Conservation (phyloP, 2,113 vertebrate genomes). For the Seriola aureovittata region DNA sequence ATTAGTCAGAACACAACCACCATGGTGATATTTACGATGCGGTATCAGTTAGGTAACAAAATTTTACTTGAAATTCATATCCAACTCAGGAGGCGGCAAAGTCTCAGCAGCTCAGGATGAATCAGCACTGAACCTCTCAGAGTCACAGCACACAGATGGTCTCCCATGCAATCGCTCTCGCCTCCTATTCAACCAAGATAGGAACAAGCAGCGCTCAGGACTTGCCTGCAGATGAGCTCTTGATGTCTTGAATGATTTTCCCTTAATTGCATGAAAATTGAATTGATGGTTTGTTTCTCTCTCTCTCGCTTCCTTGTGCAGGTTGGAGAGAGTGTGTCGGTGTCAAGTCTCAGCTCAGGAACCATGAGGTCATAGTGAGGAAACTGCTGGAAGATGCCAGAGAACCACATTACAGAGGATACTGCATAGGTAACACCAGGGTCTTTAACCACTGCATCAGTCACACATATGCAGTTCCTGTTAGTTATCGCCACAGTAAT, state of each 20-base stretch:
- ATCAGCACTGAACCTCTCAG: constrained; percentile 24
- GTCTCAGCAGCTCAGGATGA: constrained; percentile 21
- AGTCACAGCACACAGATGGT: constrained; percentile 11
- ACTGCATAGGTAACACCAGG: constrained; percentile 75
- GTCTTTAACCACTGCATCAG: background rate
- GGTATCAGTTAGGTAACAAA: background rate
- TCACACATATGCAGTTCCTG: background rate
- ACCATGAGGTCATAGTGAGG: constrained; percentile 71
- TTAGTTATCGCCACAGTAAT: background rate
- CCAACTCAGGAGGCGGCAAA: background rate
- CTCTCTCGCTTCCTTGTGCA: constrained; percentile 44
- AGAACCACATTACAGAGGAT: constrained; percentile 78
- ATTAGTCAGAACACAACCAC: background rate
- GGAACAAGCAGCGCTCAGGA: constrained; percentile 9
- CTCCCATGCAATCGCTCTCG: background rate
- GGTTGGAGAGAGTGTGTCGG: constrained; percentile 83
- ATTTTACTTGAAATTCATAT: background rate
- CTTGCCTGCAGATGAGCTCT: constrained; percentile 34
- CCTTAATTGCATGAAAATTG: constrained; percentile 29
- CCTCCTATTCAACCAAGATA: constrained; percentile 42
- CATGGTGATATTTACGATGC: background rate
- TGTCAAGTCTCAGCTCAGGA: constrained; percentile 77
- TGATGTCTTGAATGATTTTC: constrained; percentile 41
- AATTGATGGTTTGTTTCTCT: constrained; percentile 17
- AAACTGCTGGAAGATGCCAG: constrained; percentile 81